phyloP scores from a whole-genome alignment of 1,140 invertebrate genomes.

The Trinorchestia longiramus region DNA sequence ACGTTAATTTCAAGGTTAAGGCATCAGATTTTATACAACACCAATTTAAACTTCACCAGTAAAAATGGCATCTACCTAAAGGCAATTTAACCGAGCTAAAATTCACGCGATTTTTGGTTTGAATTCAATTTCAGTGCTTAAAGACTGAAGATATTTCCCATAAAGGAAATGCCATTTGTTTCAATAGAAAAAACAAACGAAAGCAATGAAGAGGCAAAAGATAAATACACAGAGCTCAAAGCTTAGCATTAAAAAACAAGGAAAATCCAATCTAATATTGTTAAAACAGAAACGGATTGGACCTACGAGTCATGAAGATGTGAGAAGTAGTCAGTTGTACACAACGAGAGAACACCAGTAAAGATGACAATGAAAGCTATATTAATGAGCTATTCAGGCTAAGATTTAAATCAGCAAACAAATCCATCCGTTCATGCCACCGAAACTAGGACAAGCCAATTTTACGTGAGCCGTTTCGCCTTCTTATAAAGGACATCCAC shows the following conservation, averaged over 20 bases:
- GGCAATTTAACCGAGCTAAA: neutral
- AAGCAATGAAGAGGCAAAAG: neutral
- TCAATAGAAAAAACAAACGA: no score
- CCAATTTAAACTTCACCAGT: neutral
- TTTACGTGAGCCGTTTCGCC: conserved; percentile 96
- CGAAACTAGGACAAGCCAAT: conserved; percentile 43
- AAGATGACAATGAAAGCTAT: neutral
- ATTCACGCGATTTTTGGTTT: neutral
- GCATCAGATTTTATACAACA: neutral
- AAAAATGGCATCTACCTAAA: neutral
- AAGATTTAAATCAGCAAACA: conserved; percentile 1
- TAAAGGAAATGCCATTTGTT: no score
- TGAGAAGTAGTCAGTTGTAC: neutral
- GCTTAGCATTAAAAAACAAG: neutral
- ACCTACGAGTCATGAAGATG: neutral
- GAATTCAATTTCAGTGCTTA: neutral
- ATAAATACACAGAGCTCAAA: neutral
- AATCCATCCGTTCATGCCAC: neutral
- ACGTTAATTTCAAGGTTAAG: neutral
- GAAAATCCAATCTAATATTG: neutral
- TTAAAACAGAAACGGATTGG: neutral
- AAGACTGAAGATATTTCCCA: neutral
- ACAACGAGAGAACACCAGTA: neutral
- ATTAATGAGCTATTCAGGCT: neutral
- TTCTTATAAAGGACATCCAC: conserved; percentile 98